These are phyloP conservation scores for Amphilophus citrinellus DNA, from an alignment of 2,113 vertebrate species.

Conservation along the genomic window DNA sequence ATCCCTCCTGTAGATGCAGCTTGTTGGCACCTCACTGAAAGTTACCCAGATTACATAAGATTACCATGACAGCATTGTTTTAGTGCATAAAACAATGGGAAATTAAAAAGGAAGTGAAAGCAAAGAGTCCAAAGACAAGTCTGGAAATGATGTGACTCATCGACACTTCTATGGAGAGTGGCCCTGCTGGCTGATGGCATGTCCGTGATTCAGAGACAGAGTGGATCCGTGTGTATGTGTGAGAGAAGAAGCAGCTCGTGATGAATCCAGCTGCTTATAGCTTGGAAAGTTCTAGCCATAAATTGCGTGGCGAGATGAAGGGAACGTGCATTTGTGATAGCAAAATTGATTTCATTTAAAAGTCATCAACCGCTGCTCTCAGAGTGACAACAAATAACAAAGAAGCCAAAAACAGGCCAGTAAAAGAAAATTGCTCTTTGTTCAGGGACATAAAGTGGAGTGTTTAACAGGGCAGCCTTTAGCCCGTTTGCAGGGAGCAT, in stretches of 20 bases:
- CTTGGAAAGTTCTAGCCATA: conserved; percentile 49
- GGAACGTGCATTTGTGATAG: conserved; percentile 55
- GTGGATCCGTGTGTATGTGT: neutral
- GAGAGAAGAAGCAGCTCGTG: neutral
- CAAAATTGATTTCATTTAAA: conserved; percentile 75
- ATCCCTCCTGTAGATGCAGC: neutral
- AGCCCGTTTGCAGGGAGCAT: neutral
- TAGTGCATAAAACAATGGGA: neutral
- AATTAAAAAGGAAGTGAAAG: too few relatives aligned
- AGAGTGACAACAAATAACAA: conserved; percentile 55
- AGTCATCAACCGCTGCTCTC: conserved; percentile 52
- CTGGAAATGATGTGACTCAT: neutral
- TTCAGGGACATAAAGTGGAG: neutral
- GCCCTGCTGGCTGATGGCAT: neutral
- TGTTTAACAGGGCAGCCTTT: neutral
- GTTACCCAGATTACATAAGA: neutral
- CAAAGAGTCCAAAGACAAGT: neutral
- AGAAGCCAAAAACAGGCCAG: conserved; percentile 2
- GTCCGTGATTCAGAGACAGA: neutral
- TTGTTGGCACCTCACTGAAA: neutral
- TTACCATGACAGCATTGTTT: neutral
- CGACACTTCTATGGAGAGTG: too few relatives aligned
- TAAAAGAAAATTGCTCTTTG: conserved; percentile 8
- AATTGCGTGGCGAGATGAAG: conserved; percentile 48
- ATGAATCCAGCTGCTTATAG: conserved; percentile 58